Conservation (phyloP, 30 jellyfish, hydroid and myxozoan genomes). For the Cassiopea xamachana region DNA sequence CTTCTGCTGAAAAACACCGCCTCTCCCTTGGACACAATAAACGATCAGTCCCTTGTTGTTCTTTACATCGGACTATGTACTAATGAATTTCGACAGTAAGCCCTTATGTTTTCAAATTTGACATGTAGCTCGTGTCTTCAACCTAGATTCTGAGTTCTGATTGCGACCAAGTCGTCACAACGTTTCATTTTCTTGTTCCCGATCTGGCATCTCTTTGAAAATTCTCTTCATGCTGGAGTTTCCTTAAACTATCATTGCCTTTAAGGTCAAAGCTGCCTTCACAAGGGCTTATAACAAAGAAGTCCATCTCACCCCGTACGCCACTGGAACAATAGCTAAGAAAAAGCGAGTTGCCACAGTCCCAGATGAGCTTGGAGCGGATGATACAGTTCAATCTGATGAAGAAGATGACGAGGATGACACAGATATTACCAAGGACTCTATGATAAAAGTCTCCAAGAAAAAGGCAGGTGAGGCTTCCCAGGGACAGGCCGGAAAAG, state of each 20-base stretch:
- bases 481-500: slow-evolving; percentile 48
- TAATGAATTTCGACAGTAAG: no score
- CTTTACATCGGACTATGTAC: no score
- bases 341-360: slow-evolving; percentile 64
- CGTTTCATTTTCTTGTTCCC: no score
- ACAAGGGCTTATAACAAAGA: slow-evolving; percentile 94
- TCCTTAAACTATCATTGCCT: background rate
- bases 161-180: no score
- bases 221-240: background rate
- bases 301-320: slow-evolving; percentile 82
- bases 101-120: no score
- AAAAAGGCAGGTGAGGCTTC: slow-evolving; percentile 57
- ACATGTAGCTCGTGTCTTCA: no score
- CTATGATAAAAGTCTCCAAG: slow-evolving; percentile 61
- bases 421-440: slow-evolving; percentile 73
- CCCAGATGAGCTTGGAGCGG: slow-evolving; percentile 39
- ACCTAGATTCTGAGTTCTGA: no score
- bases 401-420: slow-evolving; percentile 78
- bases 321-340: slow-evolving; percentile 70
- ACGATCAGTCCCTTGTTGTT: no score
- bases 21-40: no score
- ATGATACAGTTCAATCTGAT: slow-evolving; percentile 12
- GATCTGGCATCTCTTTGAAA: background rate
- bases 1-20: no score
- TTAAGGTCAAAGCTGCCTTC: slow-evolving; percentile 94